Evolutionary conservation across 2,797 vertebrate species (phyloP), one percentile per base, ranked within the genome.

Genomic region (Urophycis tenuis): DNA sequence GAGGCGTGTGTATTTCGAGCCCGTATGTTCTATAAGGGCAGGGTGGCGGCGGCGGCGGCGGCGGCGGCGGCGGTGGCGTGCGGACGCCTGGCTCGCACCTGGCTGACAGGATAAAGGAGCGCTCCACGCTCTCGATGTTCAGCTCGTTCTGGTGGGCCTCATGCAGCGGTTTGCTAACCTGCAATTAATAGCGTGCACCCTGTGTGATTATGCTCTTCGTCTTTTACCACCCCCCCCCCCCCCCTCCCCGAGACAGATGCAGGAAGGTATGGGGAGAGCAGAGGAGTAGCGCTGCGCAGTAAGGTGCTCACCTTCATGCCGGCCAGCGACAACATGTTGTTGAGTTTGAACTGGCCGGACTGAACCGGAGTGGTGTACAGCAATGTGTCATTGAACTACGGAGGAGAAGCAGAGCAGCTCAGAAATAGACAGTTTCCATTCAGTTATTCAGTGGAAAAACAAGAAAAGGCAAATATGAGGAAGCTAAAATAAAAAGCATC

Each of bases 101-200:
- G 0, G 96, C 96, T 80, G 96, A 99, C 74, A 99, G 94, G 83
- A 96, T 99, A 82, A 99, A 99, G 81, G 97, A 99, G 73, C 96
- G 96, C 83, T 99, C 96, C 76, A 98, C 96, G 0, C 97, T 99
- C 92, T 97, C 96, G 74, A 99, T 98, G 88, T 95, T 97, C 82
- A 99, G 87, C 85, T 97, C 98, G 78, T 98, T 99, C 90, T 98
- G 96, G 89, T 95, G 95, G 0, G 94, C 97, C 86, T 98, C 98
- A 74, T 96, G 96, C 31, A 89, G 95, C 74, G 96, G 96, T 83
- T 96, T 98, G 91, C 95, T 96, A 76, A 99, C 98, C 98, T 99
- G 90, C 25, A 82, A 81, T 81, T 72, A 80, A 77, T 80, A 60
- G 31, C n/a, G n/a, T n/a, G n/a, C 39, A 83, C 69, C 45, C n/a